Base-by-base conservation (phyloP, 2,888 invertebrate species). In the Euproctis similis region DNA sequence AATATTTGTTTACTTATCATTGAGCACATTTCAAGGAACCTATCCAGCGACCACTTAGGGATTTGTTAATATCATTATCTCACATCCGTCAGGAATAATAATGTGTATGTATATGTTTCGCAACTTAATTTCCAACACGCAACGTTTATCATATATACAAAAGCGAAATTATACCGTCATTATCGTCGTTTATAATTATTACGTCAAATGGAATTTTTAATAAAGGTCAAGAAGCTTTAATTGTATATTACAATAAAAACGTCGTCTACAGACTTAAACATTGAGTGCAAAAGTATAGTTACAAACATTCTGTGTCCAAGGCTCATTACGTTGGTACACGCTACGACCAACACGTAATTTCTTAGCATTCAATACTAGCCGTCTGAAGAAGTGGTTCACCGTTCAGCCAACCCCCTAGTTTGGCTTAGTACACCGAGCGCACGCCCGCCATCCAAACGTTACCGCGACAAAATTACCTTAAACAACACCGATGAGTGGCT, bases 351-450 rank as follows among this genome's bases (percentile, higher is more conserved):
- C 50, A 62, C 56, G 66, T 62, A 61, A 62, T 59, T n/a, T 56
- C 67, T 67, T 66, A 62, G 65, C 67, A 74, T 71, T 72, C 67
- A 51, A 71, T 39, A 39, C 24, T 59, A 63, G 62, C 73, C 71
- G n/a, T n/a, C 72, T 65, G 68, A 64, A 71, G 65, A 70, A 73
- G 66, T 64, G 58, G 64, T 62, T 57, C 66, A 49, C 55, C 59
- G 66, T 59, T 56, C 65, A 60, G n/a, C n/a, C n/a, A n/a, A n/a
- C n/a, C 59, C 47, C 56, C 42, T 63, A 75, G 77, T 78, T 51
- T 51, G 62, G 63, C 66, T 55, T 67, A 59, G 72, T 53, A 40
- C 59, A 65, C 55, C 69, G 66, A 36, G 45, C 61, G 44, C 46
- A 36, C 71, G 49, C 69, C 58, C 74, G 76, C 62, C 63, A 51